Evolutionary conservation across 2,888 invertebrate species (phyloP).

Genomic region (Hydrotaea cyrtoneurina): DNA sequence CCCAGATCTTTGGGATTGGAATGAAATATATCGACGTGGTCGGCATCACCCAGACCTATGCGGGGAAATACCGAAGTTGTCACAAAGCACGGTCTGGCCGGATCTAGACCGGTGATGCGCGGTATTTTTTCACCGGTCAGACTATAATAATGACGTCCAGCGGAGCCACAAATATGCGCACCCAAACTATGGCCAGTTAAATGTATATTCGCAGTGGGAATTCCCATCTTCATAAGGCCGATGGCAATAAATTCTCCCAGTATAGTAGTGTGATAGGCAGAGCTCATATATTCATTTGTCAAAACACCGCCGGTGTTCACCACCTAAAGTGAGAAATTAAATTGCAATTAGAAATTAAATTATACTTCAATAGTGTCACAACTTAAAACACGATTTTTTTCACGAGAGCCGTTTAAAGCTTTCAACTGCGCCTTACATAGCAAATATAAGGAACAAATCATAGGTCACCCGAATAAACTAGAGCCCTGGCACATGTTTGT

Average conservation of each 20-base stretch:
- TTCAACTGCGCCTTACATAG: too few species aligned
- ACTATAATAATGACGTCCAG: slow-evolving; percentile 72
- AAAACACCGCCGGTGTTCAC: slow-evolving; percentile 76
- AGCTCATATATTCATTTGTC: slow-evolving; percentile 78
- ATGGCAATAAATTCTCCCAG: slow-evolving; percentile 72
- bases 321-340: slow-evolving; percentile 70
- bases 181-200: slow-evolving; percentile 77
- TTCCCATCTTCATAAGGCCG: slow-evolving; percentile 69
- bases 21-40: slow-evolving; percentile 75
- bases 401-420: too few species aligned
- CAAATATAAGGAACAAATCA: too few species aligned
- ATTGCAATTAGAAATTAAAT: background rate
- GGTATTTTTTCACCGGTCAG: slow-evolving; percentile 70
- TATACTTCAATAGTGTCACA: too few species aligned
- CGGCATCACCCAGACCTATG: slow-evolving; percentile 74
- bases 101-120: slow-evolving; percentile 77
- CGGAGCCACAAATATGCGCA: slow-evolving; percentile 75
- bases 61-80: slow-evolving; percentile 73
- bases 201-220: slow-evolving; percentile 72
- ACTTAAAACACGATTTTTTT: too few species aligned
- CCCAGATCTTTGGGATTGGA: slow-evolving; percentile 74
- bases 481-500: too few species aligned
- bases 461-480: too few species aligned
- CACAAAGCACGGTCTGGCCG: slow-evolving; percentile 77
- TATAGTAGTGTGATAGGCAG: slow-evolving; percentile 77